Percentiles rank a stretch among this genome's conserved stretches.
Evolutionary conservation across 2,888 invertebrate species (phyloP).

Genomic region (Campopleginae sp.): DNA sequence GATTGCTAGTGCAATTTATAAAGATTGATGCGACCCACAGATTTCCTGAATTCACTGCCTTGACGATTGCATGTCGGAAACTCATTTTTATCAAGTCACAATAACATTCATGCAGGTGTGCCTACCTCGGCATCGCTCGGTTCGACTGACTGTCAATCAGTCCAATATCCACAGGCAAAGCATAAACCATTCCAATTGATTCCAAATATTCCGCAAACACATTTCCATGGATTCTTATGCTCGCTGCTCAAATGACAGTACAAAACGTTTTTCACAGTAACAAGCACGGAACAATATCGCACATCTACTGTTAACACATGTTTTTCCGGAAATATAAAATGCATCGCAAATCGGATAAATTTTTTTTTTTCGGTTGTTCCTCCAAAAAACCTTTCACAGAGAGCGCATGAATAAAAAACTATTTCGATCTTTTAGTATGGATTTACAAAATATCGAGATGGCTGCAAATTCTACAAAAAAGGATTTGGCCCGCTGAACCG

Average conservation of each 20-base stretch:
- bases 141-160: neutral
- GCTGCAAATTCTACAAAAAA: neutral
- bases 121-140: neutral
- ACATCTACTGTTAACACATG: neutral
- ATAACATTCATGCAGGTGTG: conserved; percentile 10
- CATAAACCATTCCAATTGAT: neutral
- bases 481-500: neutral
- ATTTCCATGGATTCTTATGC: neutral
- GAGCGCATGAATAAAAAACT: neutral
- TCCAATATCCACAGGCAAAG: neutral
- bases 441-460: neutral
- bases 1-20: neutral
- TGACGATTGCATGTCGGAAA: conserved; percentile 20
- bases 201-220: neutral
- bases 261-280: neutral
- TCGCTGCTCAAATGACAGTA: neutral
- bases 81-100: conserved; percentile 30
- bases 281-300: neutral
- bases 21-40: neutral
- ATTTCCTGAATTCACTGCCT: neutral
- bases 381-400: neutral
- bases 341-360: neutral
- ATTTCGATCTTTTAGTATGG: neutral
- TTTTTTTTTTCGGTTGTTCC: neutral
- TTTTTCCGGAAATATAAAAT: neutral